These are phyloP conservation scores for Herpailurus yagouaroundi DNA, from an alignment of 2,113 vertebrate species.

Conservation along the genomic window DNA sequence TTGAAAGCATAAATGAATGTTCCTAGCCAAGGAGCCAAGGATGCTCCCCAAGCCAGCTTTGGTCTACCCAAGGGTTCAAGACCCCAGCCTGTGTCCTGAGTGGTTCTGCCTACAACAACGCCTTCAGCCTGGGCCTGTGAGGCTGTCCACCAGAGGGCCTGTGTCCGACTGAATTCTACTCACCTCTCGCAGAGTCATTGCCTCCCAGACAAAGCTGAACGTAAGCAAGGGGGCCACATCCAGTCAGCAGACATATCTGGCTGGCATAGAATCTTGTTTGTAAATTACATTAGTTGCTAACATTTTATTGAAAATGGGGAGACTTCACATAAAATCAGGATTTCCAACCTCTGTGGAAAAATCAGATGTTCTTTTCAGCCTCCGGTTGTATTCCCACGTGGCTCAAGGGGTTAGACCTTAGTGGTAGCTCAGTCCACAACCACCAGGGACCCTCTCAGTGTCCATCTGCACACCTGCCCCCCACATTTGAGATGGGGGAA, in stretches of 20 bases:
- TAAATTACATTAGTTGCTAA: not conserved
- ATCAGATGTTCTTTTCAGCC: not conserved
- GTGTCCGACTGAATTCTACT: not conserved
- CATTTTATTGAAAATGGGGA: not conserved
- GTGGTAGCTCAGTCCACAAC: not conserved
- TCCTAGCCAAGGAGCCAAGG: not conserved
- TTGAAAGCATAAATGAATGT: not conserved
- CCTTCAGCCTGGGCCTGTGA: not conserved
- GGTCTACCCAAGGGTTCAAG: not conserved
- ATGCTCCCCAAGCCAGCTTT: not conserved
- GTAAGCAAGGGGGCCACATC: not conserved
- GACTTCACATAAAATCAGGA: not conserved
- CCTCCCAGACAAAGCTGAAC: not conserved
- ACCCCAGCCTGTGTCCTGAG: not conserved
- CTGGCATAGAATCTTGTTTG: not conserved
- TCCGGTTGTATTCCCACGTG: not conserved
- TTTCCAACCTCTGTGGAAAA: not conserved
- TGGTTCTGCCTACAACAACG: not conserved
- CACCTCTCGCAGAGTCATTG: not conserved
- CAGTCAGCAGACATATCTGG: not conserved
- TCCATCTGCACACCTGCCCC: too few relatives aligned
- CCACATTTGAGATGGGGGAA: not conserved
- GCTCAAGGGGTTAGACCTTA: not conserved
- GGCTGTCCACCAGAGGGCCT: not conserved
- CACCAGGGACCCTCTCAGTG: not conserved